Conservation (phyloP, 2,888 invertebrate species). For the Toxonevra muliebris region DNA sequence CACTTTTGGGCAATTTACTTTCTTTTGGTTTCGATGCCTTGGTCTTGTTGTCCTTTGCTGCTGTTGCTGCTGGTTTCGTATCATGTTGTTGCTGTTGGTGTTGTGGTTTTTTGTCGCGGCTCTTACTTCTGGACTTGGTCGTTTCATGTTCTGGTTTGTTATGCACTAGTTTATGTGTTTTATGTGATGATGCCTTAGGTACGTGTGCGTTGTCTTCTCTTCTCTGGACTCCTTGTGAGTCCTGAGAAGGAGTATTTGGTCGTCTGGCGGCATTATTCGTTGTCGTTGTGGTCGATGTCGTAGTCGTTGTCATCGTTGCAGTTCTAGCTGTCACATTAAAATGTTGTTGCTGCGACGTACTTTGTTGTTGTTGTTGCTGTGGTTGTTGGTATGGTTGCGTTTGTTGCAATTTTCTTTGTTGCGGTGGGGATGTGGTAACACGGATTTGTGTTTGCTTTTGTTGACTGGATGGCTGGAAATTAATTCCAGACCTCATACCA, state of each 20-base stretch:
- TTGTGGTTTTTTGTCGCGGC: slow-evolving; percentile 43
- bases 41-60: slow-evolving; percentile 2
- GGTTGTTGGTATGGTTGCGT: slow-evolving; percentile 23
- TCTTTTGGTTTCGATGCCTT: neutral
- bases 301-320: slow-evolving; percentile 44
- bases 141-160: slow-evolving; percentile 30
- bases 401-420: too few relatives aligned
- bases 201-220: slow-evolving; percentile 44
- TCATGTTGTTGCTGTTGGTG: slow-evolving; percentile 11
- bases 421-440: slow-evolving; percentile 44
- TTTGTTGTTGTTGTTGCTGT: slow-evolving; percentile 20
- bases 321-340: slow-evolving; percentile 61
- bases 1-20: neutral
- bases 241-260: slow-evolving; percentile 57
- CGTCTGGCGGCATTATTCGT: slow-evolving; percentile 36
- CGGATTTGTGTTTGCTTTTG: slow-evolving; percentile 42
- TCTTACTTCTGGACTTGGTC: slow-evolving; percentile 41
- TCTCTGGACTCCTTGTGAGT: slow-evolving; percentile 47
- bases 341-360: slow-evolving; percentile 44
- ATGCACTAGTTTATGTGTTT: slow-evolving; percentile 34
- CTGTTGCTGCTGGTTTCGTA: slow-evolving; percentile 1
- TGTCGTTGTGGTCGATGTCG: slow-evolving; percentile 42
- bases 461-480: slow-evolving; percentile 69
- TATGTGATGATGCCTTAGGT: slow-evolving; percentile 24
- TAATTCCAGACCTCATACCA: slow-evolving; percentile 53